Evolutionary conservation across 2,113 vertebrate species (phyloP), one percentile per base, ranked within the genome.

Genomic region (Lutjanus erythropterus): DNA sequence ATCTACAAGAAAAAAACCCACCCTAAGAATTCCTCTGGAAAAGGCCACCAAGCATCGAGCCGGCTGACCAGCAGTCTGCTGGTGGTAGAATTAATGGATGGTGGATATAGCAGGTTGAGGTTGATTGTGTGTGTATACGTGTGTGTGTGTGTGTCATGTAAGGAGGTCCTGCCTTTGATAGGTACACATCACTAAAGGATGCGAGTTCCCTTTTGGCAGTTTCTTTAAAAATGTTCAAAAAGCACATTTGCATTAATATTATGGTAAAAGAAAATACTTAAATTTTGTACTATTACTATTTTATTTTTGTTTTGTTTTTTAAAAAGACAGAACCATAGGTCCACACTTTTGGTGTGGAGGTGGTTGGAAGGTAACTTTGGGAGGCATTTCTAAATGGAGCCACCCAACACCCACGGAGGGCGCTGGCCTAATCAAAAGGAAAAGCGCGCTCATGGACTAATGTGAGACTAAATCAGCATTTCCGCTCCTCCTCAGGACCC

Each of bases 21-120:
- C 94, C 93, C 95, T 96, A 95, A 96, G 96, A 97, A 98, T 97
- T 96, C 95, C 95, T 93, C 94, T 95, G 96, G 94, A 97, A 96
- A 88, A 94, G 92, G 95, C 96, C 94, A 89, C 94, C 93, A 58
- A 64, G 71, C 78, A 67, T 61, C 9, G 23, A 69, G 61, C 50
- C 2, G 42, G 50, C 44, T 27, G 25, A 58, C 25, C 64, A 37
- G 81, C 15, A 84, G 94, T 94, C 95, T 95, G 95, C 92, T 90
- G 93, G 94, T 93, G 86, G 93, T 90, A 90, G 94, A 94, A 93
- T 91, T 93, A 89, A 92, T 82, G 90, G 80, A 90, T 84, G 93
- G 93, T 91, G 90, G 92, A 67, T 72, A 44, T 6, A 50, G 53
- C 67, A 62, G 46, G 73, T 65, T 75, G 58, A 60, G 35, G 33